phyloP scores from a whole-genome alignment of 2,797 vertebrate species.

The Trematomus bernacchii region DNA sequence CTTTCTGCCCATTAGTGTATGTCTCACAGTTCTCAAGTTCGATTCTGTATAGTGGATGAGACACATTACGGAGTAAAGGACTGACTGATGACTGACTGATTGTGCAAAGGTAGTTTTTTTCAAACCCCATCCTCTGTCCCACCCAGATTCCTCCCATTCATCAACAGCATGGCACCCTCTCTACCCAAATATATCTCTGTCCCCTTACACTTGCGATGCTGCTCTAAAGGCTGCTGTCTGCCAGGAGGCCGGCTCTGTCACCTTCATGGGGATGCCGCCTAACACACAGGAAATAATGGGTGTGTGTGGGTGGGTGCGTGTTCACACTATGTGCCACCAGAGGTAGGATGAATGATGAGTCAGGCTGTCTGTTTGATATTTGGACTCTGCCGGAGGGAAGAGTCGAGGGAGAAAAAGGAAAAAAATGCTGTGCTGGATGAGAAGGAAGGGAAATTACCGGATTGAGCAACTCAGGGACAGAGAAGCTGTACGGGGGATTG shows the following conservation, averaged over 20 bases:
- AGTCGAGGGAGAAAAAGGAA: conserved; percentile 37
- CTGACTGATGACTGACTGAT: conserved; percentile 14
- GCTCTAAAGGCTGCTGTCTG: conserved; percentile 67
- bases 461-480: conserved; percentile 10
- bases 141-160: conserved; percentile 30
- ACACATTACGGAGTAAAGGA: neutral
- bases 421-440: conserved; percentile 15
- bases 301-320: conserved; percentile 28
- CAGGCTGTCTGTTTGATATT: conserved; percentile 63
- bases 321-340: conserved; percentile 31
- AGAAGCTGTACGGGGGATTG: neutral
- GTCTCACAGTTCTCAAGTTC: conserved; percentile 21
- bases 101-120: conserved; percentile 24
- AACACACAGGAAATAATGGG: conserved; percentile 64
- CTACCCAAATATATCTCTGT: conserved; percentile 62
- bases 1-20: neutral
- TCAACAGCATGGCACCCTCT: conserved; percentile 48
- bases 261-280: conserved; percentile 66
- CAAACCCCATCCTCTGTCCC: conserved; percentile 26
- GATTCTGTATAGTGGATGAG: neutral
- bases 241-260: conserved; percentile 70
- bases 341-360: conserved; percentile 69
- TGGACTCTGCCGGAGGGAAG: conserved; percentile 35
- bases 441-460: conserved; percentile 20
- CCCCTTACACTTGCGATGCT: conserved; percentile 57